phyloP scores from a whole-genome alignment of 2,797 vertebrate species.

The Holocentrus rufus region DNA sequence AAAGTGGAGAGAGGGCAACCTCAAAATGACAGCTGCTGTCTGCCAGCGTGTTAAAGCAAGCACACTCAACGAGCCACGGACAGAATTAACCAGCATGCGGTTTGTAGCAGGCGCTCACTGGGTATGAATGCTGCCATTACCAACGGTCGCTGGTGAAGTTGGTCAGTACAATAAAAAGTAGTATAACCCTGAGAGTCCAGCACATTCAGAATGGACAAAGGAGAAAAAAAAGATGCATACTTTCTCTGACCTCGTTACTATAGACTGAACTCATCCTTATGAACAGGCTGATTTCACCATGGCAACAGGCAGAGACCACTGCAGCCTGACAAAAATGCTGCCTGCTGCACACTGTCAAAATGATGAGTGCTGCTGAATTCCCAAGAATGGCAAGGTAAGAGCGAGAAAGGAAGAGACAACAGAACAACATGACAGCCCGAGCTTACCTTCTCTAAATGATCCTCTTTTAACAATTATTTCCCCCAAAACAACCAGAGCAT shows the following conservation, averaged over 20 bases:
- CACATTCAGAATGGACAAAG: background rate
- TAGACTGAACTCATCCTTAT: constrained; percentile 48
- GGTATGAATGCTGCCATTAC: constrained; percentile 6
- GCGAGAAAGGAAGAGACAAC: constrained; percentile 15
- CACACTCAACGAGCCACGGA: background rate
- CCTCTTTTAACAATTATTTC: constrained; percentile 38
- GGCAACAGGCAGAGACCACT: constrained; percentile 67
- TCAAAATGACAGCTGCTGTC: background rate
- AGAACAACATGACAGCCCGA: constrained; percentile 21
- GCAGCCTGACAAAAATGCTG: constrained; percentile 56
- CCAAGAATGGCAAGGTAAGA: constrained; percentile 33
- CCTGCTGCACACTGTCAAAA: constrained; percentile 48
- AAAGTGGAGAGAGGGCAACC: background rate
- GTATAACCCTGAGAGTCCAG: background rate
- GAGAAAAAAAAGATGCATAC: constrained; percentile 8
- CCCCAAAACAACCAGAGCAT: constrained; percentile 17
- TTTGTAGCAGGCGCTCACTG: constrained; percentile 18
- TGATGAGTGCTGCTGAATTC: constrained; percentile 47
- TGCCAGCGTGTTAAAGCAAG: no score
- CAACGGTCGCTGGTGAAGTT: constrained; percentile 9
- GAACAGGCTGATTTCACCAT: constrained; percentile 63
- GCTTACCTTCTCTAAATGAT: constrained; percentile 71
- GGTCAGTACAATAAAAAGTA: constrained; percentile 12
- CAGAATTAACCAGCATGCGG: background rate
- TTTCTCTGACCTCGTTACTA: constrained; percentile 40